Base-by-base conservation (phyloP, 2,888 invertebrate species). In the Epistrophe eligans region DNA sequence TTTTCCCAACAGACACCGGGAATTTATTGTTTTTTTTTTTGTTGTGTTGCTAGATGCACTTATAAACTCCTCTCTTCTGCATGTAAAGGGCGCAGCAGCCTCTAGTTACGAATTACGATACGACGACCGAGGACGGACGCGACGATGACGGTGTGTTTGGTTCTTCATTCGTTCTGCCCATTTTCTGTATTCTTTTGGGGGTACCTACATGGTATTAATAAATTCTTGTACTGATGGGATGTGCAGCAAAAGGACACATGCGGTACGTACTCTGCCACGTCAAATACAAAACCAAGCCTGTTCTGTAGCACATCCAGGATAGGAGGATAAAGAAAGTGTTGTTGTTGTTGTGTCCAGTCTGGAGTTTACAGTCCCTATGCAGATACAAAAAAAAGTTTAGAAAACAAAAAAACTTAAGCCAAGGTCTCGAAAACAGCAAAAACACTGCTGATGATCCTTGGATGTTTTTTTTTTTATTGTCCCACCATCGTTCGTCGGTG, bases 1-100 rank as follows among this genome's bases (percentile, higher is more conserved):
- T 82, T 82, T 76, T 83, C 72, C 87, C 87, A 87, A 76, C 83
- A 79, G 79, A 79, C 87, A 82, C 60, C 71, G 60, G 71, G 45
- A 45, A 74, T 57, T 64, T 77, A 50, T 73, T 50, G 38, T 24
- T 24, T 55, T 35, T 71, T 55, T 81, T 43, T 58, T 32, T 35
- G 24, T 72, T 77, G 13, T 50, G 24, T 35, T 35, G 45, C 9
- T 19, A 15, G 55, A 55, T 55, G 55, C 81, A 81, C 77, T 64
- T 77, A n/a, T n/a, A 70, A 45, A 52, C 50, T 71, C 19, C 32
- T 50, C 32, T 60, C 55, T 57, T 50, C 58, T 58, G 58, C 50
- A 17, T 43, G 43, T 43, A 43, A 43, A 71, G 50, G 79, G 79
- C 71, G 64, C 74, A 73, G 67, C 81, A 77, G 70, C 70, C 38